Evolutionary conservation across 2,113 vertebrate species (phyloP).

Genomic region (Thymallus thymallus): DNA sequence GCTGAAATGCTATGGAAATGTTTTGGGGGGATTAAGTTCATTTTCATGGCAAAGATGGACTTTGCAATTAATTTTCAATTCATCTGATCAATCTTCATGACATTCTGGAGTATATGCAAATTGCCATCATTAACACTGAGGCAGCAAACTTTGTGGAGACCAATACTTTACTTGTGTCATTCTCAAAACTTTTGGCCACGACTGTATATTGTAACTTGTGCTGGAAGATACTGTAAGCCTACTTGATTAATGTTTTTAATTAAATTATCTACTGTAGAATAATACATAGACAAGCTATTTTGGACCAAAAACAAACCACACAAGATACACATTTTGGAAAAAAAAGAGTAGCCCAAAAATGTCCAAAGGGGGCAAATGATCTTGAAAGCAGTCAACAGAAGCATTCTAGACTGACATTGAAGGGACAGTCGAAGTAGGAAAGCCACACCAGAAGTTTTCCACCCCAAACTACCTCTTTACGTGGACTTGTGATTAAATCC

Average conservation of each 20-base stretch:
- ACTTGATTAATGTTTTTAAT: background rate
- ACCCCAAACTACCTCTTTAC: conserved; percentile 77
- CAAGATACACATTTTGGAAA: background rate
- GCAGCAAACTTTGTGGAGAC: too few relatives aligned
- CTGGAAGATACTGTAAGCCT: too few relatives aligned
- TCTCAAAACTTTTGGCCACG: too few relatives aligned
- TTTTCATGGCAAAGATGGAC: too few relatives aligned
- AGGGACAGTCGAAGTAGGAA: conserved; percentile 6
- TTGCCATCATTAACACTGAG: too few relatives aligned
- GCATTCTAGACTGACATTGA: background rate
- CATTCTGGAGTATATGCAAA: too few relatives aligned
- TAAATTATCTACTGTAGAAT: background rate
- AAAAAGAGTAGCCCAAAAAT: background rate
- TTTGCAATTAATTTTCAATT: too few relatives aligned
- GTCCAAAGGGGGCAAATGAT: background rate
- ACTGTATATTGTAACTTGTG: too few relatives aligned
- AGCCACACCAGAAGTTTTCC: conserved; percentile 12
- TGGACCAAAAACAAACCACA: background rate
- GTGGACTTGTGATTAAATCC: conserved; percentile 81
- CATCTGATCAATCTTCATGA: too few relatives aligned
- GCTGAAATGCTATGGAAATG: too few relatives aligned
- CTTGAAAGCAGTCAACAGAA: background rate
- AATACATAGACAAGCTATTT: background rate
- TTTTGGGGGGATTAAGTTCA: too few relatives aligned
- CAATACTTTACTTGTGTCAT: too few relatives aligned